Conservation (phyloP, 1,140 invertebrate genomes). For the Zeugodacus cucurbitae region DNA sequence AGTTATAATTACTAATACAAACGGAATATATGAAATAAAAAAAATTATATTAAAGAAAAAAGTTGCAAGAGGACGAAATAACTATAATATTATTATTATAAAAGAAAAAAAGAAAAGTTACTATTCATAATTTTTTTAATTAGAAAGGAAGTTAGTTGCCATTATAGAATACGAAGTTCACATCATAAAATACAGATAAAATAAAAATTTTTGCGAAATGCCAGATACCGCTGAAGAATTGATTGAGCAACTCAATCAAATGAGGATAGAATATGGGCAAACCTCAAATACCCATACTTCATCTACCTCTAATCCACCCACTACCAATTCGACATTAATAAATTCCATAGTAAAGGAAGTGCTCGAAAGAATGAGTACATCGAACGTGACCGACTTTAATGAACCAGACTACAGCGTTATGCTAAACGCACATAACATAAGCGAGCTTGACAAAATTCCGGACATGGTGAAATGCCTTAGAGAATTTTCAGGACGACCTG, state of each 20-base stretch:
- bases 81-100: no score
- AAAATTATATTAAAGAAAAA: no score
- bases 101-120: no score
- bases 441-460: not conserved
- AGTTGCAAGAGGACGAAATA: no score
- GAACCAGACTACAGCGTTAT: not conserved
- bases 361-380: not conserved
- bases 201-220: no score
- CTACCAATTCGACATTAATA: not conserved
- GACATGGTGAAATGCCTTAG: not conserved
- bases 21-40: no score
- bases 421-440: not conserved
- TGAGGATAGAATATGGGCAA: not conserved
- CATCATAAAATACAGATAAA: no score
- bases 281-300: not conserved
- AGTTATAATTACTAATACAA: no score
- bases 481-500: not conserved
- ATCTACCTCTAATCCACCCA: not conserved
- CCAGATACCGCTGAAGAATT: not conserved
- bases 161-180: no score
- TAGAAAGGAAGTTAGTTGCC: no score
- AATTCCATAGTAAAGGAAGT: not conserved
- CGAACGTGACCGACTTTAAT: not conserved
- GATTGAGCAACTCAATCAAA: not conserved
- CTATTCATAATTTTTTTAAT: no score